Evolutionary conservation across 1,140 invertebrate genomes (phyloP).

Genomic region (Anoplophora glabripennis): DNA sequence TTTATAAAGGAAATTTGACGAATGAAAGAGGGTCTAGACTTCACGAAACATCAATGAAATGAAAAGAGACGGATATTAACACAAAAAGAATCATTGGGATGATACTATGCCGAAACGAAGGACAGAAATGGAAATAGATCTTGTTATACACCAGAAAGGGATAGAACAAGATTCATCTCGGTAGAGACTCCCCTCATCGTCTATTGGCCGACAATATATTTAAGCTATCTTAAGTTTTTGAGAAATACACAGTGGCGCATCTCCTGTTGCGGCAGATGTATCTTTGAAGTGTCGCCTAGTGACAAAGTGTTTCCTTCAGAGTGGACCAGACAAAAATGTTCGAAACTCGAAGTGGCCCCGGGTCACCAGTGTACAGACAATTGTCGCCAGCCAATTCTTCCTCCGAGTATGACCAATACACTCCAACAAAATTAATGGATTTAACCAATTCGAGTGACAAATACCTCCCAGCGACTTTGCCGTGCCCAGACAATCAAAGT

Average conservation of each 20-base stretch:
- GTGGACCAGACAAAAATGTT: conserved; percentile 31
- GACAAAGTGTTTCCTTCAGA: conserved; percentile 16
- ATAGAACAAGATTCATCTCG: conserved; percentile 3
- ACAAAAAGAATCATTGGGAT: conserved; percentile 5
- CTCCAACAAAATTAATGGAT: conserved; percentile 40
- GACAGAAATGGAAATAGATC: conserved; percentile 20
- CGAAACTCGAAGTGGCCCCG: conserved; percentile 35
- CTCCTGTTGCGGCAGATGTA: conserved; percentile 9
- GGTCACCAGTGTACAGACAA: conserved; percentile 31
- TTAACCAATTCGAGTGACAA: conserved; percentile 45
- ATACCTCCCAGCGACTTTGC: conserved; percentile 35
- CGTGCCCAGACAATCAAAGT: conserved; percentile 26
- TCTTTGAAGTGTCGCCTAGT: conserved; percentile 14
- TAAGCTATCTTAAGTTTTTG: conserved; percentile 32
- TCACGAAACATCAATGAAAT: conserved; percentile 18
- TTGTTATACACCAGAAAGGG: conserved; percentile 3
- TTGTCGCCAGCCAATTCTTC: conserved; percentile 22
- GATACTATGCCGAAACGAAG: conserved; percentile 2
- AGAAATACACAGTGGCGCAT: conserved; percentile 24
- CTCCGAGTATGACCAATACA: conserved; percentile 34
- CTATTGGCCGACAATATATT: conserved; percentile 28
- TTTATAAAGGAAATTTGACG: conserved; percentile 7
- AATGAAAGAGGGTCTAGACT: conserved; percentile 8
- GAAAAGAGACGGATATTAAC: conserved; percentile 6
- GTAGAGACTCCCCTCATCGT: conserved; percentile 20